A percentile compares a stretch with the other conserved stretches of the same genome.
Evolutionary conservation across 2,113 vertebrate genomes (phyloP).

Genomic region (Polyodon spathula): DNA sequence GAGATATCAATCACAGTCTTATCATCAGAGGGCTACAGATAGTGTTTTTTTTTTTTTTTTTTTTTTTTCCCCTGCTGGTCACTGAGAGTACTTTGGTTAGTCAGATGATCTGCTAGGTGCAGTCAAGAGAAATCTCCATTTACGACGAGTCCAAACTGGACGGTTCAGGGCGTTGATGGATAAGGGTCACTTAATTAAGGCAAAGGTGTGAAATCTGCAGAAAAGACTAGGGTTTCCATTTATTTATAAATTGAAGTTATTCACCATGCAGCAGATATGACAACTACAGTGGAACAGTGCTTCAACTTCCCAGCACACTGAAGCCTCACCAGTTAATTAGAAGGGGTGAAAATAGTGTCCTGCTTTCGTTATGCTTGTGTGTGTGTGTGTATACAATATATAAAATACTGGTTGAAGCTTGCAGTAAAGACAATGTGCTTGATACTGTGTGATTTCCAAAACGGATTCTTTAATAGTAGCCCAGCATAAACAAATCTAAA

Average conservation of each 20-base stretch:
- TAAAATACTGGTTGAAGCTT: too few relatives aligned
- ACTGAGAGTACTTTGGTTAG: slow-evolving; percentile 1
- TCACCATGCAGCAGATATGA: not conserved
- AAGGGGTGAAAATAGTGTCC: not conserved
- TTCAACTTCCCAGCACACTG: not conserved
- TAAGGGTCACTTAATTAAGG: slow-evolving; percentile 4
- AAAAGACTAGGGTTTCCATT: not conserved
- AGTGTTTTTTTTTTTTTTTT: slow-evolving; percentile 3
- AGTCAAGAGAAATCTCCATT: too few relatives aligned
- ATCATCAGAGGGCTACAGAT: not conserved
- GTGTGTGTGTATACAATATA: too few relatives aligned
- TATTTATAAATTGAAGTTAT: not conserved
- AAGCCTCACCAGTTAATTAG: not conserved
- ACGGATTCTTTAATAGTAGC: too few relatives aligned
- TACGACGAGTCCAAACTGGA: too few relatives aligned
- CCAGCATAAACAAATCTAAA: too few relatives aligned
- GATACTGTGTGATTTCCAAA: too few relatives aligned
- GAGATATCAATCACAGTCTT: slow-evolving; percentile 2
- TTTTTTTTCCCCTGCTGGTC: too few relatives aligned
- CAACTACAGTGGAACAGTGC: not conserved
- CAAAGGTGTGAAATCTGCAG: not conserved
- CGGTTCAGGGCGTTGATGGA: too few relatives aligned
- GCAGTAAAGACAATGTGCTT: too few relatives aligned
- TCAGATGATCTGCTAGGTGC: too few relatives aligned
- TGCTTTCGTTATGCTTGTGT: not conserved